These are phyloP conservation scores for Willisornis vidua DNA, from an alignment of 2,113 vertebrate genomes.

Conservation along the genomic window DNA sequence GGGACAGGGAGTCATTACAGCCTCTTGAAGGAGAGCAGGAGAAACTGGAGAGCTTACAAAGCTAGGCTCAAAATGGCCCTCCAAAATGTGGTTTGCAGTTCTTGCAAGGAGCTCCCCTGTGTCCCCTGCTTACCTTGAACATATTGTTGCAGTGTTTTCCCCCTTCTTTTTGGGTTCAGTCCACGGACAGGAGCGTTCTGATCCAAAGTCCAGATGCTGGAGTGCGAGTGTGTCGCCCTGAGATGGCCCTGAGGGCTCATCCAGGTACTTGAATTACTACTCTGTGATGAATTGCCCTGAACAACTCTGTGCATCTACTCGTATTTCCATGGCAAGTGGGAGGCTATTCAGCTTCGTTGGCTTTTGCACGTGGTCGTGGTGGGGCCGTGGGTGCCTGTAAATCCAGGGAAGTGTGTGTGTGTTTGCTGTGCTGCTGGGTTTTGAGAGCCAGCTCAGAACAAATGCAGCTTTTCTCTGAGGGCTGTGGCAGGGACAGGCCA, in stretches of 20 bases:
- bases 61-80: neutral
- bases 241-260: neutral
- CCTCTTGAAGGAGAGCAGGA: neutral
- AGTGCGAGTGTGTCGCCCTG: neutral
- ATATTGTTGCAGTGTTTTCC: neutral
- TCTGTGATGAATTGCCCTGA: neutral
- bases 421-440: neutral
- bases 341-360: accelerated
- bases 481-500: neutral
- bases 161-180: neutral
- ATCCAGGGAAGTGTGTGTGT: neutral
- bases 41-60: neutral
- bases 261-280: neutral
- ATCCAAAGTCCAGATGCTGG: neutral
- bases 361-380: accelerated
- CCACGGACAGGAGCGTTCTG: neutral
- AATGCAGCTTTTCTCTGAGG: neutral
- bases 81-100: neutral
- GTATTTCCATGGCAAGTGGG: neutral
- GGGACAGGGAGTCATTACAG: neutral
- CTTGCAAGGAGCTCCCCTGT: neutral
- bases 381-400: neutral
- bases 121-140: neutral
- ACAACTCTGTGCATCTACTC: neutral
- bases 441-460: neutral